Percentiles rank a stretch among this genome's conserved stretches.
These are phyloP conservation scores for Drosophila nebulosa DNA, from an alignment of 1,140 invertebrate species.

Conservation along the genomic window DNA sequence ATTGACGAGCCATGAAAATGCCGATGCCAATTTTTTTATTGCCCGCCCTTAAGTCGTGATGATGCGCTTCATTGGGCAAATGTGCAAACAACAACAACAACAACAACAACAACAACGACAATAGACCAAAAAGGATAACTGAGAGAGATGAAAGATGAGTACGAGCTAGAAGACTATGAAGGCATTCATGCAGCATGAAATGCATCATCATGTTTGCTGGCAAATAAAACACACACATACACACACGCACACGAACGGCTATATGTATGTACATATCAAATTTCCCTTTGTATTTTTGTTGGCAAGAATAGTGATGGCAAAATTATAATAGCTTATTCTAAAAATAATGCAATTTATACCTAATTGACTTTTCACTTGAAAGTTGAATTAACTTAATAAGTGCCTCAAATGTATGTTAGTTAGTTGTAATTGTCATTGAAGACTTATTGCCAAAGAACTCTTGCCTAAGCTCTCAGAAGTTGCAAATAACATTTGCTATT, in stretches of 20 bases:
- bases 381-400: too few species aligned
- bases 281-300: neutral
- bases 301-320: neutral
- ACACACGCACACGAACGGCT: neutral
- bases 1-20: conserved; percentile 43
- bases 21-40: conserved; percentile 36
- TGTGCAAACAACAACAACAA: conserved; percentile 29
- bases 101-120: conserved; percentile 22
- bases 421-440: too few species aligned
- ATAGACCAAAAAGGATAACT: neutral
- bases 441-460: too few species aligned
- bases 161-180: neutral
- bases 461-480: too few species aligned
- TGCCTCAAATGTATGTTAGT: too few species aligned
- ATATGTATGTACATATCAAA: too few species aligned
- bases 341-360: too few species aligned
- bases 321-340: neutral
- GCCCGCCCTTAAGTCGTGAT: conserved; percentile 32
- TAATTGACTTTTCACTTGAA: too few species aligned
- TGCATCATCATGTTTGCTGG: conserved; percentile 7
- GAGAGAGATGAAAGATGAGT: conserved; percentile 2
- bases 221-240: neutral
- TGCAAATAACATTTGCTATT: neutral
- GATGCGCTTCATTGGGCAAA: conserved; percentile 69
- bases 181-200: conserved; percentile 25